Evolutionary conservation across 2,888 invertebrate genomes (phyloP).

Genomic region (Plagiodera versicolora): DNA sequence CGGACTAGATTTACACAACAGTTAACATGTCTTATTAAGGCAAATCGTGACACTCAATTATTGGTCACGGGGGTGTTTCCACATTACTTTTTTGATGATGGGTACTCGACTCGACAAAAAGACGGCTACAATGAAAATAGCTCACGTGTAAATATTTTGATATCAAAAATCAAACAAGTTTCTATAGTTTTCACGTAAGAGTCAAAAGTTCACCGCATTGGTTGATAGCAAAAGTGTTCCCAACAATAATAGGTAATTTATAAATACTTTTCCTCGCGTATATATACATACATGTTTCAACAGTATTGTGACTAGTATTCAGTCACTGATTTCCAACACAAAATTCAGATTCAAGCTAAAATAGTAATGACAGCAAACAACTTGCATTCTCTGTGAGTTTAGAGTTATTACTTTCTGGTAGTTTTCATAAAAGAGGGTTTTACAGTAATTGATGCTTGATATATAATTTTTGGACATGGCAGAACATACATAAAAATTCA

Average conservation of each 20-base stretch:
- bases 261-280: conserved; percentile 48
- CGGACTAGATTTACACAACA: conserved; percentile 51
- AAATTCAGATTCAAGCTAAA: conserved; percentile 37
- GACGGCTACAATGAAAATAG: conserved; percentile 35
- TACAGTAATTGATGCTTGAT: conserved; percentile 42
- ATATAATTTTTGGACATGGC: conserved; percentile 26
- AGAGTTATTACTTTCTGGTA: conserved; percentile 34
- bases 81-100: conserved; percentile 24
- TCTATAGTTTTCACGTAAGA: conserved; percentile 40
- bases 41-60: conserved; percentile 49
- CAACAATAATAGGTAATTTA: conserved; percentile 49
- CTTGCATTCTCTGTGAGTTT: conserved; percentile 18
- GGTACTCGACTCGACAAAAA: conserved; percentile 32
- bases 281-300: conserved; percentile 50
- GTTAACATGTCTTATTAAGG: conserved; percentile 47
- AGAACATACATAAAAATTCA: conserved; percentile 25
- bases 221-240: conserved; percentile 52
- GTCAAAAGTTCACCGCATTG: conserved; percentile 39
- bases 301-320: conserved; percentile 43
- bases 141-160: conserved; percentile 37
- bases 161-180: conserved; percentile 42
- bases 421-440: conserved; percentile 36
- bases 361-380: conserved; percentile 38
- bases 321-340: conserved; percentile 43
- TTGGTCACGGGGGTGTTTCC: conserved; percentile 47